Evolutionary conservation across 2,113 vertebrate species (phyloP), one percentile per base, ranked within the genome.

Genomic region (Datnioides undecimradiatus): DNA sequence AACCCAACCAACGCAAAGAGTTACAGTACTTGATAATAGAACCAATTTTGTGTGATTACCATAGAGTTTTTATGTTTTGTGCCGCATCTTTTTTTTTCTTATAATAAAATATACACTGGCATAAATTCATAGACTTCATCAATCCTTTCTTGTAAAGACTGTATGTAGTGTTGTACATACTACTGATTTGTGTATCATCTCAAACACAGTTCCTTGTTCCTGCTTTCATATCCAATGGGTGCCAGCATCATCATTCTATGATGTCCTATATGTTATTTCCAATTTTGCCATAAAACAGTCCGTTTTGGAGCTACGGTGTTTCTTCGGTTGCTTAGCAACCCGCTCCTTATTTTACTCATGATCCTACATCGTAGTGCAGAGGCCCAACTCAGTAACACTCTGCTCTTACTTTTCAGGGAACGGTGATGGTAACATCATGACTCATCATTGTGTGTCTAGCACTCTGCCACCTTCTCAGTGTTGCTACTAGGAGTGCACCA

Each of bases 371-470:
- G 79, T 9, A 7, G 49, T 29, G 55, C 65, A 52, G 55, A 2
- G 29, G 55, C 51, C 8, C 19, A 36, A 16, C 34, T 19, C 58
- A 46, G 51, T 34, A 68, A 57, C 65, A 41, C 16, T 13, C 19
- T 12, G 1, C 46, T 58, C 38, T 46, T 17, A 70, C 69, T 59
- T 60, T 62, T 74, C 16, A 72, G 59, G 59, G 49, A 60, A 58
- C 74, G 29, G 25, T n/a, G 71, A 82, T 51, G 76, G 43, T n/a
- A 45, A 55, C 72, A 51, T 66, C 17, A 51, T 81, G 85, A 84
- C 58, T 87, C 85, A 87, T 73, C 43, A 6, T 2, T 16, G 64
- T 64, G 62, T 70, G 57, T 80, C 49, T 13, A 60, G 41, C 68
- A 29, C 79, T 43, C 62, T 3, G 27, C 41, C 64, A 70, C 60